Evolutionary conservation across 2,797 vertebrate genomes (phyloP), one percentile per base, ranked within the genome.

Genomic region (Platyrinchus mystaceus): DNA sequence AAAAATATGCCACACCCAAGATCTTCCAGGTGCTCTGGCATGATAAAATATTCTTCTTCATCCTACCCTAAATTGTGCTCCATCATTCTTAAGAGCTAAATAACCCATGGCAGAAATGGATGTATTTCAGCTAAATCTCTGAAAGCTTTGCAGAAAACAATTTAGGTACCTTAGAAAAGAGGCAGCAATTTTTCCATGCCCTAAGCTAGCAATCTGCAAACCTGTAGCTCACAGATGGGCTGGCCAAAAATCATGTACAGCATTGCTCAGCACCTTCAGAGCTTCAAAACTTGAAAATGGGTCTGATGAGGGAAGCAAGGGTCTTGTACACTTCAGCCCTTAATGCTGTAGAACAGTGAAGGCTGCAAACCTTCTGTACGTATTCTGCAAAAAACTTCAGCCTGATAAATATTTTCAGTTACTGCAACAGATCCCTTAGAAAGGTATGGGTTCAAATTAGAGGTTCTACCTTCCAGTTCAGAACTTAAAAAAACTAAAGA

Each of bases 401-500:
- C 41, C 44, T 74, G 59, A 7, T 44, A 76, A 83, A 13, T 30
- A 71, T 34, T 67, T 39, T 53, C 24, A 75, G 39, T 37, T 79
- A 87, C 4, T 44, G 36, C 39, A 87, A 62, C 0, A 77, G 69
- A 87, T 30, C 59, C 27, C 36, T 75, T 34, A 39, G n/a, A 53
- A 82, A 14, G 12, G 10, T 9, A 30, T 2, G 8, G n/a, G 36
- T 46, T 94, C 59, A 37, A 66, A 66, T 17, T 66, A 28, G 43
- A 76, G 22, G 21, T 37, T 89, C 62, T 49, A 75, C 8, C 18
- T 70, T 59, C 59, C 4, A 44, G 60, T 52, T 63, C 26, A 58
- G 14, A 62, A 66, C 15, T 67, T 52, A 0, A 2, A 21, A 85
- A 56, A 75, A 7, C 0, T 50, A 46, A 41, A 1, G 0, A 56